Evolutionary conservation across 2,113 vertebrate genomes (phyloP).

Genomic region (Oplegnathus fasciatus): DNA sequence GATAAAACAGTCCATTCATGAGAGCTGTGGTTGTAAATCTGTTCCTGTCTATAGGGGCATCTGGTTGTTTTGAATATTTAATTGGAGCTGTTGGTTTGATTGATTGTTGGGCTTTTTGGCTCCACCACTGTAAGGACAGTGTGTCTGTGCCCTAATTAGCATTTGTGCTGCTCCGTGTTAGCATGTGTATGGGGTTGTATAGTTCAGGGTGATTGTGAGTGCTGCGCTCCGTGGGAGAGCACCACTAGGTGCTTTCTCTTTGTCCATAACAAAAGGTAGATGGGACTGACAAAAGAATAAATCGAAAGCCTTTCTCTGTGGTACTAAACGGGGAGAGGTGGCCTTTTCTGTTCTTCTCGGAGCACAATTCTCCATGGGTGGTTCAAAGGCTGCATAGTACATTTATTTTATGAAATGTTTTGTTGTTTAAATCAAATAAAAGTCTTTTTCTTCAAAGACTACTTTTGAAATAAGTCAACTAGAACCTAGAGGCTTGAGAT

Average conservation of each 20-base stretch:
- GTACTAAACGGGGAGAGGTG: constrained; percentile 5
- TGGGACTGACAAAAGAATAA: constrained; percentile 44
- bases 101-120: constrained; percentile 35
- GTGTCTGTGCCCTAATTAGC: constrained; percentile 41
- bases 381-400: neutral
- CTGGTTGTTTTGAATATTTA: constrained; percentile 35
- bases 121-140: constrained; percentile 9
- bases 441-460: neutral
- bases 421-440: neutral
- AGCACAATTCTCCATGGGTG: constrained; percentile 5
- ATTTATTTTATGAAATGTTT: neutral
- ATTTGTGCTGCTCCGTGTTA: constrained; percentile 45
- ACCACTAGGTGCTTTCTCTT: constrained; percentile 34
- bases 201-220: constrained; percentile 25
- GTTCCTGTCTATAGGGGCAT: neutral
- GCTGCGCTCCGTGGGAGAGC: constrained; percentile 36
- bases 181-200: constrained; percentile 53
- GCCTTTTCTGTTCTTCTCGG: constrained; percentile 3
- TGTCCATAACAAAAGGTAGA: constrained; percentile 65
- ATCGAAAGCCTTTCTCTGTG: constrained; percentile 26
- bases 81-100: constrained; percentile 29
- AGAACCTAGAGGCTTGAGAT: neutral
- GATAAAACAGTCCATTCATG: neutral
- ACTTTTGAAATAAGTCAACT: neutral
- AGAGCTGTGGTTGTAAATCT: constrained; percentile 20